Conservation (phyloP, 2,797 vertebrate species). For the Crocodylus rhombifer region DNA sequence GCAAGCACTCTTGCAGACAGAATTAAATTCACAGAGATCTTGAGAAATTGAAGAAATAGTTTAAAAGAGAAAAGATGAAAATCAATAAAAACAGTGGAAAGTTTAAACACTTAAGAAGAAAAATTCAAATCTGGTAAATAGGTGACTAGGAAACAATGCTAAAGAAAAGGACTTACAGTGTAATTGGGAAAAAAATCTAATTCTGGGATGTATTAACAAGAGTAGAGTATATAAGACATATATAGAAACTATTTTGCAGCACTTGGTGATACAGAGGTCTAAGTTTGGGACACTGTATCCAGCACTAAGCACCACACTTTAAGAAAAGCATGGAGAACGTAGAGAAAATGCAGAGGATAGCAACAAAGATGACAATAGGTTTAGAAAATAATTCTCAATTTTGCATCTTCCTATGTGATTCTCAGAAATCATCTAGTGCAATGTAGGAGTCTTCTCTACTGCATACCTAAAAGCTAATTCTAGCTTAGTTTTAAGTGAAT, state of each 20-base stretch:
- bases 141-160: too few relatives aligned
- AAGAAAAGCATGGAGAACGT: accelerated
- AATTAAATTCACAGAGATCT: too few relatives aligned
- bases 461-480: background rate
- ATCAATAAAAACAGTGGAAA: too few relatives aligned
- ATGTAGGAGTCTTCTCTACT: background rate
- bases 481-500: background rate
- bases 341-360: background rate
- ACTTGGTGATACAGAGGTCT: background rate
- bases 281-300: background rate
- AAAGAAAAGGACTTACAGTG: too few relatives aligned
- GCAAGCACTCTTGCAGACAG: too few relatives aligned
- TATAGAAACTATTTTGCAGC: background rate
- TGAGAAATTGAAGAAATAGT: too few relatives aligned
- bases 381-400: background rate
- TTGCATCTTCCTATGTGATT: background rate
- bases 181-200: too few relatives aligned
- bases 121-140: too few relatives aligned
- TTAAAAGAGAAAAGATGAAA: too few relatives aligned
- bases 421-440: background rate
- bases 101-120: too few relatives aligned
- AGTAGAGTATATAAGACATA: too few relatives aligned
- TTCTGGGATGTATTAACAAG: too few relatives aligned
- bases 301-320: accelerated
- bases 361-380: background rate